Base-by-base conservation (phyloP, 2,888 invertebrate species). In the Ernsta delagoae region DNA sequence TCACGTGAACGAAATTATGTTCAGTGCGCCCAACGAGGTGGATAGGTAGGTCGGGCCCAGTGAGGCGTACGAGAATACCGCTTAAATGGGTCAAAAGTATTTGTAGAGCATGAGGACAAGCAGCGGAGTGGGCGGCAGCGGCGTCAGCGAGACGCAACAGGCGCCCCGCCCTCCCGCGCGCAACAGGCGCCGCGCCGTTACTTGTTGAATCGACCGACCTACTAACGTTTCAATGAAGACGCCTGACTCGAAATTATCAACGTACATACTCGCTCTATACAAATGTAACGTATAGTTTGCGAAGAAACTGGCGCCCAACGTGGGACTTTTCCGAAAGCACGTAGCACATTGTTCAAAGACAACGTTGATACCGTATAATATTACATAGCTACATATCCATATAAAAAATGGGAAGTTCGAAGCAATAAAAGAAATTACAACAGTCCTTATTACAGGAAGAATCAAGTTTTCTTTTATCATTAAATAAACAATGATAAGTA, bases 131-230 rank as follows among this genome's bases (percentile, higher is more conserved):
- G 88, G 88, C 83, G 90, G 85, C 81, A 77, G 82, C 81, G 92
- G 92, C 91, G 90, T 89, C 91, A 89, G 80, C 82, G 82, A 86
- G 92, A 86, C 91, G 90, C 92, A 90, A 92, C 91, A 89, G 90
- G 89, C 88, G 83, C 87, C 84, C 85, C 84, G 81, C 85, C 87
- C 85, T 85, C 60, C 56, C 64, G 31, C 66, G 90, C 92, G 90
- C 92, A 90, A 92, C 91, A 89, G 90, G 89, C 88, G 83, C 87
- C 84, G 85, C 84, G 81, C 84, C 87, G 66, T 85, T 88, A 90
- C 92, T 92, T 93, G 92, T 93, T 93, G 92, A 92, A 93, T 92
- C 92, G 92, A 93, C 92, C 92, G 92, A 93, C 92, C 92, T 92
- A 92, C 85, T 90, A 92, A 93, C 88, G 88, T 84, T 82, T 78